Evolutionary conservation across 2,797 vertebrate genomes (phyloP), one percentile per base, ranked within the genome.

Genomic region (Scyliorhinus canicula): DNA sequence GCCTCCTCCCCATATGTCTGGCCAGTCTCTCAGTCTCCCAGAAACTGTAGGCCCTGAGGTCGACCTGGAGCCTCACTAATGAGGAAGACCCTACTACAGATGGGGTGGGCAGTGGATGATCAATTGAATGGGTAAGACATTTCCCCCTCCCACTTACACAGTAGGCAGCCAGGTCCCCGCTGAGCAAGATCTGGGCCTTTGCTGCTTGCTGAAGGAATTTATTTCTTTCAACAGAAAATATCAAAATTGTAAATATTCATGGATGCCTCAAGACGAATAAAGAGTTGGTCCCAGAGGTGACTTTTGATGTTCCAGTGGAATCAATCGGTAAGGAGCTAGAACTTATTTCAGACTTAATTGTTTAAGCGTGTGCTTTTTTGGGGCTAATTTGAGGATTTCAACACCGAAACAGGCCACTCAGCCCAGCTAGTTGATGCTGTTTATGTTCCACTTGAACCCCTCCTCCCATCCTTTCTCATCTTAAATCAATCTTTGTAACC

Each of bases 211-310:
- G 88, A 93, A 47, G 31, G 35, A 9, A 6, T 31, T 47, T 65
- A n/a, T 65, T 95, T 77, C 94, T 57, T 40, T 95, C 77, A 96
- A 86, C 95, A 98, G 98, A 97, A 95, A 97, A 97, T 5, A 97
- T 98, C 74, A 97, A 97, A 57, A 95, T 98, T 40, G 98, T 99
- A 69, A 97, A 97, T 95, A 97, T 97, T 31, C 97, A 97, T 0
- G 98, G 98, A 57, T 95, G 95, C 40, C 95, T 96, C 6, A 98
- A 96, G 96, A 96, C 96, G 95, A 96, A 95, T 93, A 96, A 96
- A 31, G 96, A 96, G 67, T 85, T 79, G 21, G 96, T 96, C 0
- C 91, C 96, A 0, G 97, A 98, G 95, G 96, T 97, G 95, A 96
- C 95, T 95, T 98, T 98, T 96, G 96, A 96, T 0, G 96, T 97